Percentiles rank a stretch among this genome's conserved stretches.
These are phyloP conservation scores for Cephus nigrinus DNA, from an alignment of 2,888 invertebrate genomes.

Conservation along the genomic window DNA sequence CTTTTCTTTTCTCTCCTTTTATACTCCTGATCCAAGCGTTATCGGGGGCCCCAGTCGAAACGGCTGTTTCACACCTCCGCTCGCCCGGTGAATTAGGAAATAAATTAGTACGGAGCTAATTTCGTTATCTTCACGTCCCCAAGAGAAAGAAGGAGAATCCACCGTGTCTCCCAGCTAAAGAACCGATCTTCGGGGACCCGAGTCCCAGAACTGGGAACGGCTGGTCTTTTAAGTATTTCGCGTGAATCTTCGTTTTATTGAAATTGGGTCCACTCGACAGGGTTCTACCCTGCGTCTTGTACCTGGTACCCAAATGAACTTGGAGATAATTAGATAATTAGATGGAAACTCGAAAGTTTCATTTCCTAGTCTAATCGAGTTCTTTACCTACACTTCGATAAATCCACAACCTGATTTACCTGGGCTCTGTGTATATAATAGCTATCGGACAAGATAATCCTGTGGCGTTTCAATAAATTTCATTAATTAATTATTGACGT, in stretches of 20 bases:
- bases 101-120: slow-evolving; percentile 65
- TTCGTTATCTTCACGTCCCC: slow-evolving; percentile 57
- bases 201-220: slow-evolving; percentile 34
- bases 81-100: slow-evolving; percentile 63
- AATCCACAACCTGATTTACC: background rate
- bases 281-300: background rate
- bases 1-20: slow-evolving; percentile 24
- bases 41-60: slow-evolving; percentile 59
- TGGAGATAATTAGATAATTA: background rate
- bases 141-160: slow-evolving; percentile 20
- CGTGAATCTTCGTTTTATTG: background rate
- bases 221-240: slow-evolving; percentile 22
- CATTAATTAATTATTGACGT: slow-evolving; percentile 61
- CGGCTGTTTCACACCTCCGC: slow-evolving; percentile 66
- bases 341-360: background rate
- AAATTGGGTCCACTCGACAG: background rate
- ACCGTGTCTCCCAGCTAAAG: background rate
- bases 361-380: background rate
- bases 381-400: background rate
- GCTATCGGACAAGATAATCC: slow-evolving; percentile 53
- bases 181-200: slow-evolving; percentile 5
- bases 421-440: background rate
- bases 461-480: slow-evolving; percentile 54
- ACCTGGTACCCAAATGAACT: background rate
- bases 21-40: slow-evolving; percentile 38